Evolutionary conservation across 1,140 invertebrate species (phyloP).

Genomic region (Dufourea novaeangliae): DNA sequence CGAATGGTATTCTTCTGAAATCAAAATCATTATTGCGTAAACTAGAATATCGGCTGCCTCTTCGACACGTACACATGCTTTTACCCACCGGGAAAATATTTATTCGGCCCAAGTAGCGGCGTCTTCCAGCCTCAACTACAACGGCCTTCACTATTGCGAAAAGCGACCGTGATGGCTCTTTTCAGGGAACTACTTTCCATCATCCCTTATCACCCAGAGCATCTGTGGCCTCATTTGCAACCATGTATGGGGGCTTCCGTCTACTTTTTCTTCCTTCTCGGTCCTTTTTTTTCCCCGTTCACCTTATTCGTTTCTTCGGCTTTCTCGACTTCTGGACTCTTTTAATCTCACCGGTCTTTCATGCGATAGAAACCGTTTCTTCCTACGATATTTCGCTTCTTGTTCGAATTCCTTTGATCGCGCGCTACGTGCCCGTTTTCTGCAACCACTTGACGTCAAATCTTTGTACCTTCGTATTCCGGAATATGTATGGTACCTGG

Average conservation of each 20-base stretch:
- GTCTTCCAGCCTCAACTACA: conserved; percentile 44
- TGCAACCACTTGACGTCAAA: background rate
- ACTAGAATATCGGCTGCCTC: background rate
- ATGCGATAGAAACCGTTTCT: conserved; percentile 11
- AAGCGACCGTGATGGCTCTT: conserved; percentile 69
- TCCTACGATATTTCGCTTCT: background rate
- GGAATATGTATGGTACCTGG: background rate
- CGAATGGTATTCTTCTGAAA: too few species aligned
- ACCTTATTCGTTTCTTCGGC: conserved; percentile 46
- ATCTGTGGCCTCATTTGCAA: conserved; percentile 76
- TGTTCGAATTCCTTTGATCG: background rate
- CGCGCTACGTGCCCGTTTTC: background rate
- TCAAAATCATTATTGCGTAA: too few species aligned
- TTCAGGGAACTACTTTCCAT: conserved; percentile 75
- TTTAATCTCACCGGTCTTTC: conserved; percentile 49
- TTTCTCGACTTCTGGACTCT: conserved; percentile 32
- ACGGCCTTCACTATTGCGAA: conserved; percentile 41
- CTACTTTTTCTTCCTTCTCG: conserved; percentile 23
- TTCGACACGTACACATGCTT: background rate
- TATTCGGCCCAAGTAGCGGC: conserved; percentile 42
- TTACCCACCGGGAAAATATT: conserved; percentile 30
- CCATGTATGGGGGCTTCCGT: conserved; percentile 65
- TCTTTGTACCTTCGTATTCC: too few species aligned
- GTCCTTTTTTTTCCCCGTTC: conserved; percentile 18
- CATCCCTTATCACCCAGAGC: conserved; percentile 72